Percentiles rank a stretch among this genome's conserved stretches.
Evolutionary conservation across 64 coral and sea anemone genomes (phyloP).

Genomic region (Stichodactyla helianthus): DNA sequence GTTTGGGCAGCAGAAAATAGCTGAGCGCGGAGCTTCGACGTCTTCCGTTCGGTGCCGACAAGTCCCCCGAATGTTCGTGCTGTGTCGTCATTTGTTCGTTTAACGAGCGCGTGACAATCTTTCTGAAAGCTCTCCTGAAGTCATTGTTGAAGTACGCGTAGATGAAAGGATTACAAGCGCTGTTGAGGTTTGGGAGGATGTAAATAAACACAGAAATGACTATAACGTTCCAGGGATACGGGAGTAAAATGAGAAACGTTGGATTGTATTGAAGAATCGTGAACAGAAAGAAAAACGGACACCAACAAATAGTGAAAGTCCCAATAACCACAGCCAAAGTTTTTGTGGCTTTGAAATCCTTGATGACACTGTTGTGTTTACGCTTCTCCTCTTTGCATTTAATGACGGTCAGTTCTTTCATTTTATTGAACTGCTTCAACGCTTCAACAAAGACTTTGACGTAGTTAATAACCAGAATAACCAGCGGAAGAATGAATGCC

Average conservation of each 20-base stretch:
- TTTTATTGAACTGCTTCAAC: slow-evolving; percentile 87
- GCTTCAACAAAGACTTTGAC: slow-evolving; percentile 54
- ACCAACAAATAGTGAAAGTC: slow-evolving; percentile 79
- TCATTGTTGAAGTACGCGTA: slow-evolving; percentile 90
- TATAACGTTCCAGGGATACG: neutral
- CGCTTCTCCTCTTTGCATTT: slow-evolving; percentile 64
- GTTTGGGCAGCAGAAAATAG: neutral
- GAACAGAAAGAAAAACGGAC: slow-evolving; percentile 80
- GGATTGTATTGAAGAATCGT: slow-evolving; percentile 45
- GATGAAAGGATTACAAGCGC: slow-evolving; percentile 77
- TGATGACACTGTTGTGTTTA: slow-evolving; percentile 38
- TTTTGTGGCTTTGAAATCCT: slow-evolving; percentile 87
- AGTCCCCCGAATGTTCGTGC: neutral
- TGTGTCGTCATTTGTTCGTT: neutral
- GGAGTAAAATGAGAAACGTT: neutral
- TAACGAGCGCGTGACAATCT: slow-evolving; percentile 32
- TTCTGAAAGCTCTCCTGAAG: slow-evolving; percentile 70
- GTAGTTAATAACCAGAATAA: slow-evolving; percentile 62
- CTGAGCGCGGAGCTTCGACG: neutral
- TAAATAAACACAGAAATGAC: slow-evolving; percentile 19
- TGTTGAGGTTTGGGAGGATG: slow-evolving; percentile 76
- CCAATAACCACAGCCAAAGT: slow-evolving; percentile 70
- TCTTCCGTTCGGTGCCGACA: neutral
- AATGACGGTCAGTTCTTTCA: slow-evolving; percentile 37
- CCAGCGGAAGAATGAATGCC: slow-evolving; percentile 54